Percentiles rank a stretch among this genome's conserved stretches.
phyloP scores from a whole-genome alignment of 1,140 invertebrate species.

The Drosophila triauraria region DNA sequence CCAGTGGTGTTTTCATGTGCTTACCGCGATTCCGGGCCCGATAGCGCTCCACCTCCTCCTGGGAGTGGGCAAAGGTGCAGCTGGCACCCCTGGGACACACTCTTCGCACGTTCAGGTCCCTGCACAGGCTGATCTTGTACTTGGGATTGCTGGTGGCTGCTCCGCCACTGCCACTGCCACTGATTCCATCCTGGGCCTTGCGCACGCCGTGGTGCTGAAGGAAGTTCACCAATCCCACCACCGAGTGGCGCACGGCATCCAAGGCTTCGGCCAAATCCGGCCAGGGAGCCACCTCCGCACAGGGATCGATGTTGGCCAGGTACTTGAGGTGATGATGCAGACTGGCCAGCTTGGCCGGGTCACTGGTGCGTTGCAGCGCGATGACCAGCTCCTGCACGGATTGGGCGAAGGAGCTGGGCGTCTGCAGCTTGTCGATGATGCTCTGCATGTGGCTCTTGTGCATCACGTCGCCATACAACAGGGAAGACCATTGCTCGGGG shows the following conservation, averaged over 20 bases:
- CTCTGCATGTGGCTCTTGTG: slow-evolving; percentile 99
- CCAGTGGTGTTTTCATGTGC: slow-evolving; percentile 57
- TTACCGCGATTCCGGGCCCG: slow-evolving; percentile 78
- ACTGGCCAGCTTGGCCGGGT: slow-evolving; percentile 93
- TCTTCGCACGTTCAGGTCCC: slow-evolving; percentile 91
- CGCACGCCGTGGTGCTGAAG: slow-evolving; percentile 92
- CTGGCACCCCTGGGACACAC: slow-evolving; percentile 93
- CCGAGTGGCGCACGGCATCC: slow-evolving; percentile 92
- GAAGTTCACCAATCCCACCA: slow-evolving; percentile 94
- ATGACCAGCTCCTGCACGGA: slow-evolving; percentile 97
- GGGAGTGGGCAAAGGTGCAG: slow-evolving; percentile 97
- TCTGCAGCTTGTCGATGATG: slow-evolving; percentile 97
- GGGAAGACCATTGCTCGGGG: slow-evolving; percentile 98
- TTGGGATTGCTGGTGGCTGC: slow-evolving; percentile 89
- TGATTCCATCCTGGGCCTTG: slow-evolving; percentile 87
- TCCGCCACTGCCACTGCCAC: slow-evolving; percentile 85
- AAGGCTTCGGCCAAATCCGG: slow-evolving; percentile 91
- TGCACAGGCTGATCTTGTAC: slow-evolving; percentile 96
- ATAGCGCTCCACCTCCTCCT: slow-evolving; percentile 95
- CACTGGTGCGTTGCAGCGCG: slow-evolving; percentile 95
- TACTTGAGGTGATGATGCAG: slow-evolving; percentile 93
- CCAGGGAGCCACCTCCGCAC: slow-evolving; percentile 88
- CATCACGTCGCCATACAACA: slow-evolving; percentile 97
- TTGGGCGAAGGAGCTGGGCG: slow-evolving; percentile 95
- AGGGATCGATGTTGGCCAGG: slow-evolving; percentile 94